Evolutionary conservation across 2,797 vertebrate species (phyloP).

Genomic region (Basileuterus tristriatus): DNA sequence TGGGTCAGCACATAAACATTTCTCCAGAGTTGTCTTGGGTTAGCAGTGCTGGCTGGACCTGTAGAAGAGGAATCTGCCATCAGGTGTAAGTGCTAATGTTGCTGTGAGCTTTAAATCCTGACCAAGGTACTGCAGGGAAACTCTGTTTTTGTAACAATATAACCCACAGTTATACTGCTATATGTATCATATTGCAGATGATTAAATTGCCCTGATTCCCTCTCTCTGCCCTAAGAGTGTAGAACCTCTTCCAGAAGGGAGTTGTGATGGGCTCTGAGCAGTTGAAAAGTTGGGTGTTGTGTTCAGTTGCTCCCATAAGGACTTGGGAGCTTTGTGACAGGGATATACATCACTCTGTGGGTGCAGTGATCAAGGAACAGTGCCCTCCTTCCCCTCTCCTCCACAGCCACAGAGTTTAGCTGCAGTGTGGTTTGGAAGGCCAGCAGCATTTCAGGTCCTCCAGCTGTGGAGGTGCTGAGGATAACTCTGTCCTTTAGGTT

Average conservation of each 20-base stretch:
- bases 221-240: neutral
- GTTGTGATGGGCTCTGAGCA: neutral
- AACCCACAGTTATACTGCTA: neutral
- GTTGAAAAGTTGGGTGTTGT: neutral
- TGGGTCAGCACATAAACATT: neutral
- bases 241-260: neutral
- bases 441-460: neutral
- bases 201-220: neutral
- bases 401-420: neutral
- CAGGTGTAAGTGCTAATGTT: accelerated
- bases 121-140: neutral
- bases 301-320: neutral
- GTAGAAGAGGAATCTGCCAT: neutral
- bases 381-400: neutral
- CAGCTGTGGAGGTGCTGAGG: neutral
- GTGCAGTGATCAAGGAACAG: neutral
- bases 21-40: neutral
- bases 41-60: neutral
- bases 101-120: neutral
- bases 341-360: neutral
- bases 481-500: neutral
- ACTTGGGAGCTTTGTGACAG: neutral
- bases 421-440: neutral
- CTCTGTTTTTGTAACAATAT: neutral
- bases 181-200: neutral